Percentiles rank a stretch among this genome's conserved stretches.
Conservation (phyloP, 2,888 invertebrate species). For the Ectropis crepuscularia region DNA sequence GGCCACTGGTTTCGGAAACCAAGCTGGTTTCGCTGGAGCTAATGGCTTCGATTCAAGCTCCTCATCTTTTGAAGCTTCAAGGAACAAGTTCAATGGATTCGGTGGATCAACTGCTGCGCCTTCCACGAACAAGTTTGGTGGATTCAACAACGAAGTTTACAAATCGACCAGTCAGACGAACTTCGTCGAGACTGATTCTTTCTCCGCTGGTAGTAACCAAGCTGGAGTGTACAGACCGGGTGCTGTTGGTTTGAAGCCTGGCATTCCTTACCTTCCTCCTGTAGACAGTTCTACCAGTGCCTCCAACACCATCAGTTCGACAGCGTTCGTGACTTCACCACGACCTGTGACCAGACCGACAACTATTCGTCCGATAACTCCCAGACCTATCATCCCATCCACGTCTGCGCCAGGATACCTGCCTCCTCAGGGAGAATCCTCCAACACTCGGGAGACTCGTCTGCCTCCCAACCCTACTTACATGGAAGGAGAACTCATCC, state of each 20-base stretch:
- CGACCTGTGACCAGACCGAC: conserved; percentile 35
- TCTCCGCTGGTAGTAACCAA: conserved; percentile 68
- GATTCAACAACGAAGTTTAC: conserved; percentile 58
- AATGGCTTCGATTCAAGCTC: conserved; percentile 38
- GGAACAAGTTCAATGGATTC: conserved; percentile 41
- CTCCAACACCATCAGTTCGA: conserved; percentile 60
- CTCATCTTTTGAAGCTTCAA: conserved; percentile 33
- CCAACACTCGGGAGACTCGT: conserved; percentile 65
- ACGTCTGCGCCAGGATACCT: conserved; percentile 75
- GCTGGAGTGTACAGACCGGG: conserved; percentile 68
- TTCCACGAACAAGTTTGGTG: conserved; percentile 49
- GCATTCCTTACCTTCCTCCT: conserved; percentile 79
- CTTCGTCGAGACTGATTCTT: conserved; percentile 70
- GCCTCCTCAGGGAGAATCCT: conserved; percentile 67
- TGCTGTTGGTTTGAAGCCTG: conserved; percentile 66
- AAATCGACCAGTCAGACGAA: conserved; percentile 68
- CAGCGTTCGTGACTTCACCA: conserved; percentile 56
- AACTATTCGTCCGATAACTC: conserved; percentile 54
- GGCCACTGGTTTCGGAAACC: conserved; percentile 39
- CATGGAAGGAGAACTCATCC: conserved; percentile 61
- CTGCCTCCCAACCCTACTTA: conserved; percentile 68
- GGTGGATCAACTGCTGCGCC: conserved; percentile 52
- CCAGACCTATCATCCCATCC: conserved; percentile 64
- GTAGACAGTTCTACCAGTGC: conserved; percentile 63
- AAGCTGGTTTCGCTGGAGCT: conserved; percentile 41